Conservation (phyloP, 2,797 vertebrate species). For the Babyrousa celebensis region DNA sequence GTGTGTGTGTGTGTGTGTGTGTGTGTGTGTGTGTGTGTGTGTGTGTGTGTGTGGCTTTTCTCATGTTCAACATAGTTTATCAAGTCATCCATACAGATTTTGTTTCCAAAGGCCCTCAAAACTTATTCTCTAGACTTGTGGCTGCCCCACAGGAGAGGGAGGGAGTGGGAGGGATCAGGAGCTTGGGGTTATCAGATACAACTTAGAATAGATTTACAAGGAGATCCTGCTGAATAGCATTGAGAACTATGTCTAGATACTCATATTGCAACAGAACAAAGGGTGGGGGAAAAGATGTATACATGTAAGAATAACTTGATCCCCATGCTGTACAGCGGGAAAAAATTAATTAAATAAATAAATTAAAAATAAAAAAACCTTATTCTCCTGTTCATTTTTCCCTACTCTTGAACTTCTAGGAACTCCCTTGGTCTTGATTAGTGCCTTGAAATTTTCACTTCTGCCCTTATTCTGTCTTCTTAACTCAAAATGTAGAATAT, state of each 20-base stretch:
- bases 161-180: no score
- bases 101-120: neutral
- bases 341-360: no score
- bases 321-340: no score
- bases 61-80: neutral
- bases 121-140: neutral
- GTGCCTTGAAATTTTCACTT: neutral
- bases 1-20: neutral
- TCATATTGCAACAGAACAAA: no score
- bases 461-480: neutral
- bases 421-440: neutral
- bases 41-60: neutral
- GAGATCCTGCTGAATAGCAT: no score
- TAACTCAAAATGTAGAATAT: neutral
- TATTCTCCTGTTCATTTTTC: neutral
- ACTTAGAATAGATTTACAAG: no score
- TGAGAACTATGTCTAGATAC: no score
- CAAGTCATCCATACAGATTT: neutral
- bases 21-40: neutral
- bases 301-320: no score
- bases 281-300: no score
- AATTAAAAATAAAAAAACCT: neutral
- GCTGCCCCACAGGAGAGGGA: no score
- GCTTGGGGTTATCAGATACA: no score
- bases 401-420: neutral